Conservation (phyloP, 2,797 vertebrate species). For the Bradypodion ventrale region DNA sequence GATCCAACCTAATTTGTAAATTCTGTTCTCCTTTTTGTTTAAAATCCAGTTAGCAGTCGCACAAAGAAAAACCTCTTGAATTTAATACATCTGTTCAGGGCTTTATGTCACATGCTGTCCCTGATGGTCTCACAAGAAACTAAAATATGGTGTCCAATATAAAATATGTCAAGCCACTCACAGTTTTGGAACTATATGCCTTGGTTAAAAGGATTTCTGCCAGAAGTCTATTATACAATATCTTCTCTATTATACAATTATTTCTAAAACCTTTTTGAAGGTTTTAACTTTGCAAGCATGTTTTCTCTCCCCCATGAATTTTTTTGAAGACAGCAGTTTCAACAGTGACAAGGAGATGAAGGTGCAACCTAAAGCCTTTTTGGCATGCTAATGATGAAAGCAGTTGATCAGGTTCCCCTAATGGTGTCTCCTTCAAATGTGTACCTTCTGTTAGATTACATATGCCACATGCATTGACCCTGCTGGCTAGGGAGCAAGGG, state of each 20-base stretch:
- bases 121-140: background rate
- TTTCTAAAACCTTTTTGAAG: background rate
- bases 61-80: background rate
- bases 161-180: background rate
- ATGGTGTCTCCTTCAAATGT: background rate
- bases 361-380: background rate
- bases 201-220: background rate
- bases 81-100: background rate
- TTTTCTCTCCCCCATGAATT: background rate
- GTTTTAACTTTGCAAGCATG: background rate
- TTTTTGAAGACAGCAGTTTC: background rate
- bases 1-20: background rate
- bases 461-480: too few species aligned
- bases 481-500: background rate
- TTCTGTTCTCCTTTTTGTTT: conserved; percentile 12
- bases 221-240: background rate
- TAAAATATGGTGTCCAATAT: background rate
- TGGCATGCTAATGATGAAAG: background rate
- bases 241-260: too few species aligned
- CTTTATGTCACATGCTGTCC: background rate
- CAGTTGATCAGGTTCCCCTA: too few species aligned
- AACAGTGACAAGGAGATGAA: background rate
- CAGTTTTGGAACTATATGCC: background rate
- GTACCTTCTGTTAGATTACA: too few species aligned
- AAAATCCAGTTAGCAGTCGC: background rate